Evolutionary conservation across 2,888 invertebrate species (phyloP).

Genomic region (Suillia variegata): DNA sequence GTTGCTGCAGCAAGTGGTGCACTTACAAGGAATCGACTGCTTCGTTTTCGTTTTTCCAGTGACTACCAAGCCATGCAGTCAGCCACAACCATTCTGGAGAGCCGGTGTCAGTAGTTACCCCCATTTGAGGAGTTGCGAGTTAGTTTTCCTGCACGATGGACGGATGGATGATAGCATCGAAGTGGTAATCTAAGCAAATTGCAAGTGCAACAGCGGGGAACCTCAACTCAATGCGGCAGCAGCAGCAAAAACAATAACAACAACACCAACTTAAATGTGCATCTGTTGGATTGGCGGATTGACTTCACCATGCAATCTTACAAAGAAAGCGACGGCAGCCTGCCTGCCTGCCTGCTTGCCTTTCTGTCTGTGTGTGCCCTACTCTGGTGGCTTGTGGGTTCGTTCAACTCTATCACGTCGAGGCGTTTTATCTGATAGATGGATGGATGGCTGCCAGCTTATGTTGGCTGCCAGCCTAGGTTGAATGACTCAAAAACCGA

Average conservation of each 20-base stretch:
- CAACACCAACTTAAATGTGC: too few relatives aligned
- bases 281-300: not conserved
- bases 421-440: slow-evolving; percentile 26
- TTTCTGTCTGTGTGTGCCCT: too few relatives aligned
- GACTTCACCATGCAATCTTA: slow-evolving; percentile 7
- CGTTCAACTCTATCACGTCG: slow-evolving; percentile 39
- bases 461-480: not conserved
- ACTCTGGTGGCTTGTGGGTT: slow-evolving; percentile 38
- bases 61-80: not conserved
- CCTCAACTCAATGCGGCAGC: not conserved
- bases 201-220: slow-evolving; percentile 32
- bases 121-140: slow-evolving; percentile 34
- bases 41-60: not conserved
- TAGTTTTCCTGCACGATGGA: slow-evolving; percentile 33
- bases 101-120: slow-evolving; percentile 26
- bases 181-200: slow-evolving; percentile 43
- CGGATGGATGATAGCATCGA: too few relatives aligned
- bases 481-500: not conserved
- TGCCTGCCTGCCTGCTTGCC: slow-evolving; percentile 7
- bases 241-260: too few relatives aligned
- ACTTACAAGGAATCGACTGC: slow-evolving; percentile 43
- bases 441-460: slow-evolving; percentile 26
- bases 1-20: too few relatives aligned
- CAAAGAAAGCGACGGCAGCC: slow-evolving; percentile 8
- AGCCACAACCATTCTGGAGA: not conserved